These are phyloP conservation scores for Macrotis lagotis DNA, from an alignment of 2,113 vertebrate species.

Conservation along the genomic window DNA sequence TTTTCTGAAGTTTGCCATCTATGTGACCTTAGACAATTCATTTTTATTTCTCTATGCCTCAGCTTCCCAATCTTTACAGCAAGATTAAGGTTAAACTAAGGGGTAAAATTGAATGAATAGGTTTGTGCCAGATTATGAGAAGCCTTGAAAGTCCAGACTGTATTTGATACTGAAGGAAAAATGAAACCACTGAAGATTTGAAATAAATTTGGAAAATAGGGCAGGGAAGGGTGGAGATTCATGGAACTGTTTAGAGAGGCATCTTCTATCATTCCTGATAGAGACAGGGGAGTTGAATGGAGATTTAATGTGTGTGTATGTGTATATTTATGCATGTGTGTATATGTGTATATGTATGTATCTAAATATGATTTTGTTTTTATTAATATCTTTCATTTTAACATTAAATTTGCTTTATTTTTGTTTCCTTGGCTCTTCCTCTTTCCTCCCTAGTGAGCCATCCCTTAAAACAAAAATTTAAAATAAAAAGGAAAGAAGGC, in stretches of 20 bases:
- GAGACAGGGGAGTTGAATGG: not conserved
- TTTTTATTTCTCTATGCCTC: not conserved
- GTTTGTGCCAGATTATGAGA: not conserved
- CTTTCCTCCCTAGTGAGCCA: not conserved
- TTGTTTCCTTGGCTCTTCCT: not conserved
- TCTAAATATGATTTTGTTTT: not conserved
- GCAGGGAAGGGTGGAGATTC: not conserved
- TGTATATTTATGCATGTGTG: no score
- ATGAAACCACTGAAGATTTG: not conserved
- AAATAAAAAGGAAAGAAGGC: not conserved
- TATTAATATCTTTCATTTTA: not conserved
- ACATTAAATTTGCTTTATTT: not conserved
- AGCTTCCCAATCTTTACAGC: not conserved
- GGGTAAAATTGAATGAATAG: not conserved
- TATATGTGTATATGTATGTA: no score
- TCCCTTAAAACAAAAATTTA: not conserved
- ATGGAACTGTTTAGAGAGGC: not conserved
- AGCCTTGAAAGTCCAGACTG: not conserved
- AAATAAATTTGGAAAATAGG: not conserved
- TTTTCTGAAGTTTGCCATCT: not conserved
- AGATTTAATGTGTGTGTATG: not conserved
- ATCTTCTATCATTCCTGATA: not conserved
- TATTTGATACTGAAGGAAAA: not conserved
- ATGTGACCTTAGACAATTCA: not conserved
- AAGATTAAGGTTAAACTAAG: not conserved